Conservation (phyloP, 2,888 invertebrate genomes). For the Noctuana brunneofusca region DNA sequence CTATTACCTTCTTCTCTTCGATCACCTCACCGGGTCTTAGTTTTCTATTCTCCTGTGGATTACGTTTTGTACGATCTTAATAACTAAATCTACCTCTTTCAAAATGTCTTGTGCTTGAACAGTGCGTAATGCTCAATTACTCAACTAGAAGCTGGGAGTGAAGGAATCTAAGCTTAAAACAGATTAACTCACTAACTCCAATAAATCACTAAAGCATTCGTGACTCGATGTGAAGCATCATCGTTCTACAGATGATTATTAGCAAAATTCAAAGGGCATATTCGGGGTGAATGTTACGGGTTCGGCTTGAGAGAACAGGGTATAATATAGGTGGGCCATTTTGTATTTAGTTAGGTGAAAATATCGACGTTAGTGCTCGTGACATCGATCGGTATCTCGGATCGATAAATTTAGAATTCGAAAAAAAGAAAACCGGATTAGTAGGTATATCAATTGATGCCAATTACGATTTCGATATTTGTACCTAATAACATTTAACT, state of each 20-base stretch:
- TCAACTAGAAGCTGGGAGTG: conserved; percentile 65
- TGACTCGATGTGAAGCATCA: conserved; percentile 62
- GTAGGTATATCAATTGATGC: conserved; percentile 22
- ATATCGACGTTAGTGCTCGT: conserved; percentile 23
- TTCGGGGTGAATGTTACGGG: conserved; percentile 71
- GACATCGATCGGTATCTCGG: conserved; percentile 21
- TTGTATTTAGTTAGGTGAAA: conserved; percentile 35
- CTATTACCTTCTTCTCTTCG: conserved; percentile 96
- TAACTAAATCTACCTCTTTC: conserved; percentile 57
- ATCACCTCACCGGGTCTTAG: conserved; percentile 96
- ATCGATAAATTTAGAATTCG: conserved; percentile 8
- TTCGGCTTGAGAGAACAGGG: conserved; percentile 81
- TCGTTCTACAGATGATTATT: conserved; percentile 63
- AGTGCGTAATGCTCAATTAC: conserved; percentile 39
- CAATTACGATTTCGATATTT: conserved; percentile 34
- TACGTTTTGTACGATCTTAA: conserved; percentile 78
- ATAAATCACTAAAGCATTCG: conserved; percentile 64
- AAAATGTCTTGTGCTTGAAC: conserved; percentile 28
- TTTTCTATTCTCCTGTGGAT: conserved; percentile 92
- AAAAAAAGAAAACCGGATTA: conserved; percentile 16
- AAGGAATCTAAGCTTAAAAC: conserved; percentile 65
- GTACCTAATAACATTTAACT: conserved; percentile 41
- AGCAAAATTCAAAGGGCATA: conserved; percentile 58
- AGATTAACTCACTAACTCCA: conserved; percentile 51
- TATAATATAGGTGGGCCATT: conserved; percentile 59